phyloP scores from a whole-genome alignment of 2,113 vertebrate genomes.

The Tychaedon coryphoeus region DNA sequence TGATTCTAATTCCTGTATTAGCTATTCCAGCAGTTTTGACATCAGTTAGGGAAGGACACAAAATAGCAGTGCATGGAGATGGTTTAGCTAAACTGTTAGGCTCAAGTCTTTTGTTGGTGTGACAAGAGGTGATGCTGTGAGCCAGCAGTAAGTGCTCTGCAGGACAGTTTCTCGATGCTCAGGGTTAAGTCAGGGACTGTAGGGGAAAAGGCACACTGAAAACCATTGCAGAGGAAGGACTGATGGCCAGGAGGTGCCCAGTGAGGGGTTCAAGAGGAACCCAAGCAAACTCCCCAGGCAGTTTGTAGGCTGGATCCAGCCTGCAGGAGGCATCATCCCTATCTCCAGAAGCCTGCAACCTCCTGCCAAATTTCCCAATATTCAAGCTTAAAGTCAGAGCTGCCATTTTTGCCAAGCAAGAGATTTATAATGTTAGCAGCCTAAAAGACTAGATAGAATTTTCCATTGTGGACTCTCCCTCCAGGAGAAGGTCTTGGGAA shows the following conservation, averaged over 20 bases:
- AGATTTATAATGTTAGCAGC: not conserved
- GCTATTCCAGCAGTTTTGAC: not conserved
- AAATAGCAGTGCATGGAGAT: not conserved
- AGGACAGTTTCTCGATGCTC: not conserved
- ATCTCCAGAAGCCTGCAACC: not conserved
- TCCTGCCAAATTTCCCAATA: not conserved
- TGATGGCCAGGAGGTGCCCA: not conserved
- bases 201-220: not conserved
- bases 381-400: not conserved
- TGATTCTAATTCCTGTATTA: not conserved
- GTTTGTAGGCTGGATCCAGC: not conserved
- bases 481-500: not conserved
- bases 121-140: not conserved
- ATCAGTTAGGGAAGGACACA: not conserved
- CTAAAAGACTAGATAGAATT: not conserved
- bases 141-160: not conserved
- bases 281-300: not conserved
- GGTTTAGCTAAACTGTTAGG: not conserved
- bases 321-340: not conserved
- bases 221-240: not conserved
- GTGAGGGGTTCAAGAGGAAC: not conserved
- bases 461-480: not conserved
- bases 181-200: not conserved
- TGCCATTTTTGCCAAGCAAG: not conserved
- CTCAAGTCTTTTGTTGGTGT: not conserved